Evolutionary conservation across 2,113 vertebrate species (phyloP), one percentile per base, ranked within the genome.

Genomic region (Dinomys branickii): DNA sequence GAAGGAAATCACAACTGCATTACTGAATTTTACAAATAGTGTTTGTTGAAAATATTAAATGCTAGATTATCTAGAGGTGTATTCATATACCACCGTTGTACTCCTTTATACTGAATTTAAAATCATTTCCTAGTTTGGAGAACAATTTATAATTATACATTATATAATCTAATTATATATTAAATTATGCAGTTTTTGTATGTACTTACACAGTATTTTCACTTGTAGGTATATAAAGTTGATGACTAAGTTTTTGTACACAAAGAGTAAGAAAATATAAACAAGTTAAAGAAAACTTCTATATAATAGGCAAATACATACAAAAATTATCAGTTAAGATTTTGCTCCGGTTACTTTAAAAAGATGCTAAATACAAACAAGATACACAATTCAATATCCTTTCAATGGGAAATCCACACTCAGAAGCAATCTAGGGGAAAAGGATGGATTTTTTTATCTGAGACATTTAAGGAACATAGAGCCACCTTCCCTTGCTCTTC

Each of bases 401-500:
- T 92, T n/a, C 2, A 26, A 38, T 20, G 4, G 47, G 54, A 84
- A 41, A 12, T 47, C 65, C 38, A 58, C 65, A 30, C 24, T 47
- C 7, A 73, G 47, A 75, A 73, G 3, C 75, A 61, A 82, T 12
- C 4, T n/a, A 24, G n/a, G 17, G 54, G 50, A 84, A 20, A 3
- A 44, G 22, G 22, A 0, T 87, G 5, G 0, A 12, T 92, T 88
- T 92, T 92, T 14, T 54, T 58, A 9, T 83, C 33, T 0, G 41
- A 38, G 19, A 3, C 67, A 24, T 10, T 56, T 88, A 11, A 85
- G 41, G 8, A 80, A 59, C 7, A n/a, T 22, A n/a, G 16, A 80
- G 35, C 2, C 1, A 50, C 13, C 41, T 10, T 4, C 38, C 59
- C 33, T 28, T n/a, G 0, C 11, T 33, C 41, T 52, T 4, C 0